Conservation (phyloP, 1,140 invertebrate species). For the Andricus grossulariae region DNA sequence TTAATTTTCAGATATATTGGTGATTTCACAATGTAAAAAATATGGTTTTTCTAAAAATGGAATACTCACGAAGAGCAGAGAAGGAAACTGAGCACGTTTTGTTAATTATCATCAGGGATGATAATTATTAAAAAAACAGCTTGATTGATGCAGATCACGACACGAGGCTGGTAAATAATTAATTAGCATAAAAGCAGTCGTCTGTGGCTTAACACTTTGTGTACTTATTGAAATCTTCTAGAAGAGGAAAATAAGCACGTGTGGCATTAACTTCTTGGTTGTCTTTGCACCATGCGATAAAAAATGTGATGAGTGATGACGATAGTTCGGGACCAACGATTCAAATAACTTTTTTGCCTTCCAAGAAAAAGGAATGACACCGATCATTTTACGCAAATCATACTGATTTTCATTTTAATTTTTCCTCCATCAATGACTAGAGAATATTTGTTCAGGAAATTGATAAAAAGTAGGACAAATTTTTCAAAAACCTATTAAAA, state of each 20-base stretch:
- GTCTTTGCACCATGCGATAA: background rate
- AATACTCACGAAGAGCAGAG: no score
- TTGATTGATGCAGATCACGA: slow-evolving; percentile 16
- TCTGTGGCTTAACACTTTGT: slow-evolving; percentile 4
- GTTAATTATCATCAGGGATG: background rate
- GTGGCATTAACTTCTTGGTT: background rate
- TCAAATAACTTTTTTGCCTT: background rate
- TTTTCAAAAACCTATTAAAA: no score
- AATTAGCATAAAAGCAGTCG: slow-evolving; percentile 15
- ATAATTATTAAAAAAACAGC: background rate
- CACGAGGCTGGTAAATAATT: slow-evolving; percentile 17
- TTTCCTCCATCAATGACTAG: background rate
- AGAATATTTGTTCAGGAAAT: no score
- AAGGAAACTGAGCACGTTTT: background rate
- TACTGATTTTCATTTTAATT: background rate
- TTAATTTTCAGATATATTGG: no score
- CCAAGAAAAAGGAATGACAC: background rate
- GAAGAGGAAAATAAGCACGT: background rate
- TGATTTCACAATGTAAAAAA: no score
- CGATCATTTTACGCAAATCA: background rate
- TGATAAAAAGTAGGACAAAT: no score
- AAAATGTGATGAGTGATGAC: background rate
- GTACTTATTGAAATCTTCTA: background rate
- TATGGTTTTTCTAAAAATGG: no score
- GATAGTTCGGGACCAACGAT: background rate